Base-by-base conservation (phyloP, 1,140 invertebrate species). In the Dendroctonus ponderosae region DNA sequence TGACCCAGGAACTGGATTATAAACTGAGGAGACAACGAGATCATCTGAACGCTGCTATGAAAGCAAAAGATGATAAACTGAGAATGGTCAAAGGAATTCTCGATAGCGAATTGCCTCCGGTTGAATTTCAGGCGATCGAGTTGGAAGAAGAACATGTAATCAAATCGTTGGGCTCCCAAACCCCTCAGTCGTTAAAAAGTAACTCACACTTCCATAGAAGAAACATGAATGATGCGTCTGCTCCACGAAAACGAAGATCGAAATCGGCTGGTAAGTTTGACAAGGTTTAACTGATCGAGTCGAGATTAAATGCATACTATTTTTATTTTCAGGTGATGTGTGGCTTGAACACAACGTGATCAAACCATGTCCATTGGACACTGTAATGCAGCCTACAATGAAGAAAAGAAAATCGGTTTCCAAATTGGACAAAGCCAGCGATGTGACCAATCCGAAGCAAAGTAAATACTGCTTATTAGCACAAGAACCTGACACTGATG, bases 291-390 rank as follows among this genome's bases (percentile, higher is more conserved):
- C 26, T 26, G 26, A 26, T 2, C 26, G 26, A 26, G 26, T 26
- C 3, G 26, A 26, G 26, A 26, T 26, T 26, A 26, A 26, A 26
- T 26, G 1, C 26, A 26, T 26, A 46, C 44, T 46, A 14, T n/a
- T 61, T 49, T 49, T 49, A 60, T 49, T 49, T 60, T 61, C 87
- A 6, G 86, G 86, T 40, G 87, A 90, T 69, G 84, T 88, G 12
- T 97, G 96, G 93, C 80, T 99, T 2, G 94, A 97, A 79, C 97
- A 99, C 75, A 85, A 89, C 58, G 90, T 94, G 3, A 82, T 84
- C 42, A 84, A 86, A 71, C 79, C 89, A 1, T 86, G 89, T 4
- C 86, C 88, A 3, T 80, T 89, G 41, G 90, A 89, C n/a, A 97
- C 95, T 0, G 86, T 97, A 9, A 81, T 97, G 70, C 93, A 97